These are phyloP conservation scores for Malthinus flaveolus DNA, from an alignment of 2,888 invertebrate genomes.

Conservation along the genomic window DNA sequence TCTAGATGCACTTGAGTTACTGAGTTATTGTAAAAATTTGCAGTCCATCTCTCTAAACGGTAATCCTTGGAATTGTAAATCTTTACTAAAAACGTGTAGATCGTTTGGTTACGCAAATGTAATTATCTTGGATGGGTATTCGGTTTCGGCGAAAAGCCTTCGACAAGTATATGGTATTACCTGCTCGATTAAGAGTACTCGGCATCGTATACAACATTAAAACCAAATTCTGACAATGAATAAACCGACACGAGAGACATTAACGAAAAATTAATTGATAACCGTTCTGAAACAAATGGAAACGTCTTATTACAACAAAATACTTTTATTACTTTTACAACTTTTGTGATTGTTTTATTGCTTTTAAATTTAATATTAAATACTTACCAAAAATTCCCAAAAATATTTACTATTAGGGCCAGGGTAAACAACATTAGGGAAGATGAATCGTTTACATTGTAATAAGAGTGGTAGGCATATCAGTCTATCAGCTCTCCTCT, in stretches of 20 bases:
- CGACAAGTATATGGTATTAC: background rate
- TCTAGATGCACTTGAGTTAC: background rate
- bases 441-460: no score
- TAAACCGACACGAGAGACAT: background rate
- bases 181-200: background rate
- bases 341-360: no score
- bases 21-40: background rate
- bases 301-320: no score
- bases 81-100: background rate
- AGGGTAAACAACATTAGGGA: no score
- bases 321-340: no score
- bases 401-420: no score
- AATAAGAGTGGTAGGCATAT: no score
- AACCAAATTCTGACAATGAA: background rate
- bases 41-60: background rate
- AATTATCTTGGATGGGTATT: background rate
- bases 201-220: background rate
- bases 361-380: no score
- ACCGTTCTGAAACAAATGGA: no score
- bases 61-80: slow-evolving; percentile 7
- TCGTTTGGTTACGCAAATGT: background rate
- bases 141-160: background rate
- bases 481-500: no score
- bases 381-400: no score
- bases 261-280: no score